Evolutionary conservation across 2,113 vertebrate species (phyloP), one percentile per base, ranked within the genome.

Genomic region (Tragelaphus strepsiceros): DNA sequence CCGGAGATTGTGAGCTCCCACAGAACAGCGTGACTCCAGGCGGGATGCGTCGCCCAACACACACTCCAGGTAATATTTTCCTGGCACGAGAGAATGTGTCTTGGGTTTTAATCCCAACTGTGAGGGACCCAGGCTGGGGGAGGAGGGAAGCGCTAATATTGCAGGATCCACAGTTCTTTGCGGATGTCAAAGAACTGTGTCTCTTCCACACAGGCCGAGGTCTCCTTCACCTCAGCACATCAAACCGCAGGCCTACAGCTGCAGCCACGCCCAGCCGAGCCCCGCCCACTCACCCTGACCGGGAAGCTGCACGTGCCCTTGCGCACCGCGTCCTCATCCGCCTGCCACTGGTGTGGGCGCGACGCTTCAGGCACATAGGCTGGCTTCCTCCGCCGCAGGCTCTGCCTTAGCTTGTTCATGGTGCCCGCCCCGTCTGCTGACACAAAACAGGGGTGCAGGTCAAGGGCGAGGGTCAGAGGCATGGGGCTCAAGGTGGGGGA

Each of bases 331-430:
- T 99, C 99, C 98, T 99, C 99, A 0, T 99, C 99, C 0, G 99
- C 99, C 97, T 99, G 99, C 99, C 99, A 99, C 98, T 99, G 99
- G 97, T 99, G 99, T 0, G 99, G 99, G 56, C 99, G 99, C 58
- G 99, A 99, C 6, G 99, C 99, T 98, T 99, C 99, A 0, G 99
- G 99, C 94, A 99, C 98, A 1, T 99, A 99, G 59, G 99, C 99
- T 61, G 99, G 99, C 98, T 99, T 99, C 98, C 99, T 99, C 97
- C 99, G 99, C 97, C 99, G 98, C 98, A 99, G 99, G 96, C 99
- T 99, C 99, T 99, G 99, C 77, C 99, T 99, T 98, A 99, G 99
- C 98, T 99, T 99, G 99, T 99, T 99, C 99, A 99, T 99, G 95
- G 99, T 99, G 98, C 99, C 94, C 1, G 94, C 88, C 71, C 90